phyloP scores from a whole-genome alignment of 1,140 invertebrate species.

The Calosoma granatense region DNA sequence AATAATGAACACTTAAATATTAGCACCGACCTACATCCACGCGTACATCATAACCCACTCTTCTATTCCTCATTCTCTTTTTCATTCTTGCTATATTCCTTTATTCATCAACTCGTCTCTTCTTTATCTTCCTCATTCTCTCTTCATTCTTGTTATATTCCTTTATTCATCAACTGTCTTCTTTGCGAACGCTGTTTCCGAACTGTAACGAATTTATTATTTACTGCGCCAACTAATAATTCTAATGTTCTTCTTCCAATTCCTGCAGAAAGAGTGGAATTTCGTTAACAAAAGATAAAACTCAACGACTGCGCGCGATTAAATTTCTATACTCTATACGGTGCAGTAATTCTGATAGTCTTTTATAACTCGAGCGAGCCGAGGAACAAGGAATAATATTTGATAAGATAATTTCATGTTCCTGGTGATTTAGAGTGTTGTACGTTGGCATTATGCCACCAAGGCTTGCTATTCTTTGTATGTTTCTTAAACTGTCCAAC shows the following conservation, averaged over 20 bases:
- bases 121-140: neutral
- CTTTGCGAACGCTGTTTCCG: neutral
- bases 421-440: too few relatives aligned
- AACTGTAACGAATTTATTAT: neutral
- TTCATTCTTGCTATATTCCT: neutral
- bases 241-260: neutral
- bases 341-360: neutral
- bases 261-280: neutral
- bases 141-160: neutral
- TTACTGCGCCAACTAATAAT: neutral
- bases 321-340: neutral
- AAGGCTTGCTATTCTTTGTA: neutral
- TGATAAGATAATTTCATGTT: neutral
- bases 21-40: neutral
- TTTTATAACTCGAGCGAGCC: neutral
- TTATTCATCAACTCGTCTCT: neutral
- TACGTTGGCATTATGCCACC: neutral
- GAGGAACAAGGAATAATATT: neutral
- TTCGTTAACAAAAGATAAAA: neutral
- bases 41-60: neutral
- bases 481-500: neutral
- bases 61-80: neutral
- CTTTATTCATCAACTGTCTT: neutral
- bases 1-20: conserved; percentile 1
- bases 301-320: neutral